These are phyloP conservation scores for Bombus breviceps DNA, from an alignment of 1,140 invertebrate species.

Conservation along the genomic window DNA sequence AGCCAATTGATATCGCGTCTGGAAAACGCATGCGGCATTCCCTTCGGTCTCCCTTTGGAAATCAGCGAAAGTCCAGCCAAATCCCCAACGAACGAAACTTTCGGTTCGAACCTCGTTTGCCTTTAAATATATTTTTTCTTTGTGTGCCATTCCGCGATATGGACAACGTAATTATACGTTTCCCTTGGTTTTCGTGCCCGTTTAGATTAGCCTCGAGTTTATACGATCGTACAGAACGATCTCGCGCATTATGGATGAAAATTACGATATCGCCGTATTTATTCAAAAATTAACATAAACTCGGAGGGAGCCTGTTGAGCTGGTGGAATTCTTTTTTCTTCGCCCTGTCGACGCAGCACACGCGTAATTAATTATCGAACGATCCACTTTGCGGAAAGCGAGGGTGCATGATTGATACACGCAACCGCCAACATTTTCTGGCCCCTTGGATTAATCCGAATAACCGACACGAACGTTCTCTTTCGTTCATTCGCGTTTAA, in stretches of 20 bases:
- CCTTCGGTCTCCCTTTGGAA: neutral
- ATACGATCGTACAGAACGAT: neutral
- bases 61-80: neutral
- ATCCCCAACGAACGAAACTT: neutral
- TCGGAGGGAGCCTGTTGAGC: neutral
- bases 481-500: neutral
- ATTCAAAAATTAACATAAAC: conserved; percentile 25
- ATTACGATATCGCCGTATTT: neutral
- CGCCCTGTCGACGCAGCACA: neutral
- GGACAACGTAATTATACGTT: neutral
- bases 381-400: conserved; percentile 10
- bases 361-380: conserved; percentile 42
- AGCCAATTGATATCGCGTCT: conserved; percentile 36
- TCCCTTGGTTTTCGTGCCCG: neutral
- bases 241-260: too few species aligned
- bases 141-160: too few species aligned
- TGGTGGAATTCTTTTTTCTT: neutral
- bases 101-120: neutral
- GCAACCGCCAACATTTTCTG: neutral
- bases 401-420: conserved; percentile 5
- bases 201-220: conserved; percentile 2
- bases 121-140: too few species aligned
- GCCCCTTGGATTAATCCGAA: neutral
- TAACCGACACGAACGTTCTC: neutral
- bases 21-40: neutral